phyloP scores from a whole-genome alignment of 2,113 vertebrate genomes.

The Acinonyx jubatus region DNA sequence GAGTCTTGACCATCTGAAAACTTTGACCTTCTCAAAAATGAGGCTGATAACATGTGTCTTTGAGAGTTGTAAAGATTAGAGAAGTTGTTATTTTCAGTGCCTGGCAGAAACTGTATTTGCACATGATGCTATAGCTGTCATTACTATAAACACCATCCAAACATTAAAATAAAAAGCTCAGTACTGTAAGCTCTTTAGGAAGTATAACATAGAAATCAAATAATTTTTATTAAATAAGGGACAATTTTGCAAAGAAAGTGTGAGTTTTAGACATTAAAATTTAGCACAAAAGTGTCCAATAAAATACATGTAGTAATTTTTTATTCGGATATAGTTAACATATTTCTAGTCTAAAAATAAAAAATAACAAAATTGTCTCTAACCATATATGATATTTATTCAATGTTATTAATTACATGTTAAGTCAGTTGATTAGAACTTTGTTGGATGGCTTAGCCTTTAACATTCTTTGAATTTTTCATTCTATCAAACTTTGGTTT shows the following conservation, averaged over 20 bases:
- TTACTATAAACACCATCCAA: not conserved
- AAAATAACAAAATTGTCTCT: not conserved
- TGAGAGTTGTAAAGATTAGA: not conserved
- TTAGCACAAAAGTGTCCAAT: not conserved
- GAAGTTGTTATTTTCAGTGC: not conserved
- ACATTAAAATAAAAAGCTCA: constrained; percentile 4
- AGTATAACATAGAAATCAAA: not conserved
- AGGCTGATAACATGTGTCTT: not conserved
- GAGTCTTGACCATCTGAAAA: not conserved
- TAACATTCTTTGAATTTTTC: not conserved
- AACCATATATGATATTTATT: not conserved
- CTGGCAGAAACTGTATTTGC: not conserved
- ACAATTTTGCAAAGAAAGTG: not conserved
- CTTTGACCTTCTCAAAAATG: not conserved
- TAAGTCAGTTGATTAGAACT: not conserved
- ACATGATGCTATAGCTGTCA: not conserved
- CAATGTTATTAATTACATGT: not conserved
- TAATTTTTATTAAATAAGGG: not conserved
- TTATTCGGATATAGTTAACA: not conserved
- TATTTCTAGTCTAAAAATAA: not conserved
- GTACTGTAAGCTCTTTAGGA: not conserved
- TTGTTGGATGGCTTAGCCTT: not conserved
- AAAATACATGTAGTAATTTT: not conserved
- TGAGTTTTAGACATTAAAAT: not conserved
- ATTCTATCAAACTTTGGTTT: not conserved